A percentile compares a stretch with the other conserved stretches of the same genome.
Evolutionary conservation across 2,888 invertebrate species (phyloP).

Genomic region (Aphidius colemani): DNA sequence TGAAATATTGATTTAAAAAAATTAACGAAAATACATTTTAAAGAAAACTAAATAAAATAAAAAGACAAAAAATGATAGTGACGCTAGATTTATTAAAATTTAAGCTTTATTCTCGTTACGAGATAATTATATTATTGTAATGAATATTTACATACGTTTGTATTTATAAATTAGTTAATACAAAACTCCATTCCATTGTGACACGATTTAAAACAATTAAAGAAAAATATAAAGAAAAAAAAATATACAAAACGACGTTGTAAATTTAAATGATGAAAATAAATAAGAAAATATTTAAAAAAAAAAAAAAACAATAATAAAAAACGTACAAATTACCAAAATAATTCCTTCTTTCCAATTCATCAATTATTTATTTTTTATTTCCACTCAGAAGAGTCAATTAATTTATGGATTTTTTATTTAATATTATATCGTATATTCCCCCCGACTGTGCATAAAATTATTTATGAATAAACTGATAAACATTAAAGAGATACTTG

Average conservation of each 20-base stretch:
- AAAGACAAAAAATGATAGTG: conserved; percentile 45
- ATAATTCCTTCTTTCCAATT: conserved; percentile 30
- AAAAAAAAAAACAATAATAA: conserved; percentile 31
- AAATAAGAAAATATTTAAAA: conserved; percentile 22
- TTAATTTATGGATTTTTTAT: too few relatives aligned
- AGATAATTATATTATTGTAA: conserved; percentile 50
- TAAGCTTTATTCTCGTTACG: conserved; percentile 52
- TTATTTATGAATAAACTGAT: too few relatives aligned
- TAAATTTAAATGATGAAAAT: conserved; percentile 23
- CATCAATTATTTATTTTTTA: too few relatives aligned
- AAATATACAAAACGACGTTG: conserved; percentile 9
- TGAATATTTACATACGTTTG: conserved; percentile 58
- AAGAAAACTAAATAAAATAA: conserved; percentile 27
- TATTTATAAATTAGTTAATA: conserved; percentile 58
- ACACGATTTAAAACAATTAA: conserved; percentile 40
- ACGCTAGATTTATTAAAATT: conserved; percentile 54
- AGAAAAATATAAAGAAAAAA: conserved; percentile 12
- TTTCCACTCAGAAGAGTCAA: too few relatives aligned
- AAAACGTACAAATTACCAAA: too few relatives aligned
- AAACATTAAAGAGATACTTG: too few relatives aligned
- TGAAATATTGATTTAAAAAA: conserved; percentile 48
- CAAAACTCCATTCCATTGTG: conserved; percentile 57
- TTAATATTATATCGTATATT: too few relatives aligned
- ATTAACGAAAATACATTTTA: conserved; percentile 21
- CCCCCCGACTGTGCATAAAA: too few relatives aligned